These are phyloP conservation scores for Brachirus orientalis DNA, from an alignment of 2,113 vertebrate species.

Conservation along the genomic window DNA sequence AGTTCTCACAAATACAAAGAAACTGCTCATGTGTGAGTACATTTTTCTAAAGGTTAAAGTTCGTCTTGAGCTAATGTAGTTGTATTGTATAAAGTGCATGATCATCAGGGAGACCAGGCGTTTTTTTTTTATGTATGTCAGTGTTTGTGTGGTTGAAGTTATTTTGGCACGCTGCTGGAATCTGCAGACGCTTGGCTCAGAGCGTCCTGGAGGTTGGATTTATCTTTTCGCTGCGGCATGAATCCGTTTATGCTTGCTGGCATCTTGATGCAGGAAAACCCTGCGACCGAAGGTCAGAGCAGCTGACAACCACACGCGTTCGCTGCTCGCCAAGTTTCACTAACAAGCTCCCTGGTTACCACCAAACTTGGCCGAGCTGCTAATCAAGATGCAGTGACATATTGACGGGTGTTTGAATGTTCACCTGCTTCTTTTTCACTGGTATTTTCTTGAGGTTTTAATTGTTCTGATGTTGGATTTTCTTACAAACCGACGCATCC, in stretches of 20 bases:
- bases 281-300: constrained; percentile 27
- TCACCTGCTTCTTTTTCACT: too few species aligned
- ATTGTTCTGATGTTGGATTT: too few species aligned
- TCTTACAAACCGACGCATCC: too few species aligned
- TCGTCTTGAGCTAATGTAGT: background rate
- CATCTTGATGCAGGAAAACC: constrained; percentile 10
- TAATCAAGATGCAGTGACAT: background rate
- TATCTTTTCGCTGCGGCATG: constrained; percentile 19
- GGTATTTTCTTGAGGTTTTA: too few species aligned
- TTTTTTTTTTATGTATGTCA: too few species aligned
- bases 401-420: too few species aligned
- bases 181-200: constrained; percentile 22
- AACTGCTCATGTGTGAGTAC: background rate
- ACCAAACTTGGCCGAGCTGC: constrained; percentile 6
- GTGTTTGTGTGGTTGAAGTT: background rate
- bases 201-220: background rate
- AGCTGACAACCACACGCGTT: constrained; percentile 8
- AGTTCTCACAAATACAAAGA: background rate
- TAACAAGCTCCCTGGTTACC: constrained; percentile 50
- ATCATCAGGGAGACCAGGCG: background rate
- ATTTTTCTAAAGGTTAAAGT: background rate
- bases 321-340: constrained; percentile 19
- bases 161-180: background rate
- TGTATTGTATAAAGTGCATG: background rate
- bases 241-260: constrained; percentile 40